Base-by-base conservation (phyloP, 2,113 vertebrate genomes). In the Talpa occidentalis region DNA sequence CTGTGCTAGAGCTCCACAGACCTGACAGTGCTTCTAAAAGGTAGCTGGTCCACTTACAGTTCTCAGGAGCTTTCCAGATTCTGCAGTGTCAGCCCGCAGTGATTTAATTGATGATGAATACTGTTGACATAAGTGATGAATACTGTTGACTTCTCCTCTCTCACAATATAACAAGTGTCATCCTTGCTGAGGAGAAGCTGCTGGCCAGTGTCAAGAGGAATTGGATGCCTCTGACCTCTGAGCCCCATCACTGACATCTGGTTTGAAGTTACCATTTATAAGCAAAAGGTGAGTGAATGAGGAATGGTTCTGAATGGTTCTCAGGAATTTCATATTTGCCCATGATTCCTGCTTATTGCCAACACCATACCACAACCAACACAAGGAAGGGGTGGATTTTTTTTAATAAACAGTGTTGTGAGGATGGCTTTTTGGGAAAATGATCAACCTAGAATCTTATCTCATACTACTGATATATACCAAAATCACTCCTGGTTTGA, bases 21-120 rank as follows among this genome's bases (percentile, higher is more conserved):
- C 24, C 77, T 69, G 40, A 26, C 32, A 24, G 17, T 17, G 47
- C 40, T 79, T 54, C 81, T 92, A 24, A 95, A 91, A 79, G 52
- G 10, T 9, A 32, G 19, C 60, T 80, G 54, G 56, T 67, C 56
- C 24, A 32, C 37, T n/a, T 32, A 17, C 3, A 35, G 56, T 37
- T 82, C 67, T 60, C 21, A 14, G 73, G 85, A 92, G 52, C 22
- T 59, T 94, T 84, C 86, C 87, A 83, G 93, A 78, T 66, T 91
- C 85, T 54, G 54, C 12, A 19, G 1, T 21, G 52, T 28, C 47
- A 35, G 60, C 24, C 54, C 73, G 62, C 37, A 44, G 49, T 17
- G 30, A 40, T 67, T 67, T 59, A 62, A 67, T 0, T 17, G 26
- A 35, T n/a, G n/a, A n/a, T 42, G 62, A 76, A 67, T 16, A 49